phyloP scores from a whole-genome alignment of 1,140 invertebrate species.

The Pseudobourletiella spinata region DNA sequence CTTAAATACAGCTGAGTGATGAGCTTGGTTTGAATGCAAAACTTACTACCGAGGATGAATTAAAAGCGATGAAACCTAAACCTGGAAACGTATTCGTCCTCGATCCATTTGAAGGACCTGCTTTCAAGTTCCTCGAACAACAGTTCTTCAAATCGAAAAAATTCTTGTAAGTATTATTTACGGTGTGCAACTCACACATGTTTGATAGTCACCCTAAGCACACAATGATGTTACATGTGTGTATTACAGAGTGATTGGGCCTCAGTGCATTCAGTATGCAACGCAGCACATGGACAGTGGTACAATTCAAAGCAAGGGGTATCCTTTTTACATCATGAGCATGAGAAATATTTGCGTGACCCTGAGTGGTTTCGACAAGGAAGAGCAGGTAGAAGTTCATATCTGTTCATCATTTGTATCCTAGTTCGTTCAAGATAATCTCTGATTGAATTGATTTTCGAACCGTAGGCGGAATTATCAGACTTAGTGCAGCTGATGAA shows the following conservation, averaged over 20 bases:
- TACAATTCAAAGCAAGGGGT: constrained; percentile 60
- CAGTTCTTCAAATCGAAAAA: background rate
- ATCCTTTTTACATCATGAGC: constrained; percentile 67
- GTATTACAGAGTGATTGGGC: constrained; percentile 59
- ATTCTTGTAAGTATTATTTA: background rate
- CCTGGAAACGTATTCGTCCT: background rate
- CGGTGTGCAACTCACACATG: background rate
- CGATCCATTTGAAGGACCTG: background rate
- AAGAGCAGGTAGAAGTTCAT: constrained; percentile 53
- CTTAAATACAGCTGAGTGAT: no score
- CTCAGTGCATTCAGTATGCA: constrained; percentile 64
- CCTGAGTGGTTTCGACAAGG: constrained; percentile 54
- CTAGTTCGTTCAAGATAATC: no score
- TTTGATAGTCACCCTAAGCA: background rate
- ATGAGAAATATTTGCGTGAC: constrained; percentile 67
- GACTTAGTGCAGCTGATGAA: constrained; percentile 71
- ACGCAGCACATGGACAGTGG: constrained; percentile 52
- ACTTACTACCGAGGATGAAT: background rate
- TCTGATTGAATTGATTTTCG: no score
- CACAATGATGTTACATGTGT: no score
- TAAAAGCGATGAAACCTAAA: background rate
- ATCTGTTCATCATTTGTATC: no score
- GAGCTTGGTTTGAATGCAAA: no score
- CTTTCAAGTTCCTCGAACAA: background rate
- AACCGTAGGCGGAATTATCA: constrained; percentile 40